Percentiles rank a stretch among this genome's conserved stretches.
These are phyloP conservation scores for Planococcus citri DNA, from an alignment of 1,140 invertebrate species.

Conservation along the genomic window DNA sequence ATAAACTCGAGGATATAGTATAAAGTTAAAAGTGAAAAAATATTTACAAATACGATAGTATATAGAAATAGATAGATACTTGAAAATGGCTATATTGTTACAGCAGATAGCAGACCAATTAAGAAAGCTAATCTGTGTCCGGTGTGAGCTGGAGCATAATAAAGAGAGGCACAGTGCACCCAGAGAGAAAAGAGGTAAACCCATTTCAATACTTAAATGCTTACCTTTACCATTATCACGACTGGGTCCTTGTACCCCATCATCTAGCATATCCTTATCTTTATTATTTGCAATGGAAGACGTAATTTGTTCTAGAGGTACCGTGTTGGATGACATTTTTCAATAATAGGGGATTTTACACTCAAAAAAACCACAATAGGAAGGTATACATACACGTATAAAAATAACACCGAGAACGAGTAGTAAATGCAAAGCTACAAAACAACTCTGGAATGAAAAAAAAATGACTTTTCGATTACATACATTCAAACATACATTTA, in stretches of 20 bases:
- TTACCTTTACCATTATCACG: constrained; percentile 16
- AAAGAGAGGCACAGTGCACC: neutral
- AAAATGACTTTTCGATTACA: neutral
- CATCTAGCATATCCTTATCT: constrained; percentile 10
- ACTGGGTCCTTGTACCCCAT: neutral
- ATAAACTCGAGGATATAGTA: neutral
- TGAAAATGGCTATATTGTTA: neutral
- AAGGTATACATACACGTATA: too few relatives aligned
- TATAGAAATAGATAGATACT: neutral
- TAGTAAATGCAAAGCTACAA: constrained; percentile 8
- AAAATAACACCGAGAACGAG: too few relatives aligned
- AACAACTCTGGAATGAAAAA: neutral
- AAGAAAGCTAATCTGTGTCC: neutral
- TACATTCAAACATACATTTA: too few relatives aligned
- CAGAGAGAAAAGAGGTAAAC: neutral
- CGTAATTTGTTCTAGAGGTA: constrained; percentile 11
- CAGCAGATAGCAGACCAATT: neutral
- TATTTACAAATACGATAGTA: too few relatives aligned
- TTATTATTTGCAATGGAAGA: neutral
- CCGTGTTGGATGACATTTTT: constrained; percentile 11
- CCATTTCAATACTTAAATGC: neutral
- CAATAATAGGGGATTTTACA: neutral
- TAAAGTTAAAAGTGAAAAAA: neutral
- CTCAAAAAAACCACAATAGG: neutral
- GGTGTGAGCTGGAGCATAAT: neutral